Base-by-base conservation (phyloP, 2,888 invertebrate genomes). In the Philhelius pedissequus region DNA sequence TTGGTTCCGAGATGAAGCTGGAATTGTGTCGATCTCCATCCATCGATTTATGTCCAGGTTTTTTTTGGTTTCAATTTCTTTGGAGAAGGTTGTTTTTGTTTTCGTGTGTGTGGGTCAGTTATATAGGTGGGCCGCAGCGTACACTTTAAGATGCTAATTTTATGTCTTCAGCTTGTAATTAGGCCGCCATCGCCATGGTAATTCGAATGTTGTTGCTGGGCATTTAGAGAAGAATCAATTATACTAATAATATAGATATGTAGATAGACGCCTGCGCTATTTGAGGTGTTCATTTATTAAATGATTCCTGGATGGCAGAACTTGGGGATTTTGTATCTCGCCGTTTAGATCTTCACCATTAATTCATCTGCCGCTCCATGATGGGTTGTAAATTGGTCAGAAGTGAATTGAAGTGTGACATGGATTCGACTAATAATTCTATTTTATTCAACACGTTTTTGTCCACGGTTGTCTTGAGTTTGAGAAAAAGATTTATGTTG, bases 1-100 rank as follows among this genome's bases (percentile, higher is more conserved):
- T 64, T 48, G 45, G 64, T 43, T 43, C 5, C 6, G 18, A n/a
- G 32, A 13, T 62, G 20, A 7, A n/a, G 32, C n/a, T 15, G 32
- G 32, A 64, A 64, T 32, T 45, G 64, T 64, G 64, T 32, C 64
- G 48, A 27, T 6, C 15, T 18, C n/a, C n/a, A n/a, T n/a, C n/a
- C n/a, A 18, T 30, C 43, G 62, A 64, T 64, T 35, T 32, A 9
- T 7, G 13, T 22, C 9, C 64, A 64, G n/a, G 22, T 20, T 48
- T 15, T 70, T 25, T 35, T 38, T 40, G n/a, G n/a, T 48, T 79
- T 66, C 56, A 68, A 43, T 79, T 68, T 68, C 43, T n/a, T 50
- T 32, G 22, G 38, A 25, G 30, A 64, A 56, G 54, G 20, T 60
- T 74, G 18, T 48, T 13, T 20, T 30, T 8, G 6, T 40, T 40